Evolutionary conservation across 2,888 invertebrate genomes (phyloP).

Genomic region (Xestia rhomboidea): DNA sequence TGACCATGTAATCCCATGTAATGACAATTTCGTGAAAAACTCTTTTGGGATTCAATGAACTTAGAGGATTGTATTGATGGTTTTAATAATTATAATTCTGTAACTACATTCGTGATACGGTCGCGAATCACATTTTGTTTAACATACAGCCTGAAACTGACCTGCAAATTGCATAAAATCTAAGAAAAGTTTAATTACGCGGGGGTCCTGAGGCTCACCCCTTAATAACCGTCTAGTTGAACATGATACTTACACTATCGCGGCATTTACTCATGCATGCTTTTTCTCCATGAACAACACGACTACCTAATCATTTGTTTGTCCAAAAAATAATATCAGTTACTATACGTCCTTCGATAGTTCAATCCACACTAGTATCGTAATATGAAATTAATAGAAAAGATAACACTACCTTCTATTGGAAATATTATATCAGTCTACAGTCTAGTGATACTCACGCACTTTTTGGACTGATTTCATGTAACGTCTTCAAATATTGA

Average conservation of each 20-base stretch:
- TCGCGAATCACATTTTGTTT: too few relatives aligned
- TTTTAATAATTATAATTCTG: too few relatives aligned
- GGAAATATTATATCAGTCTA: not conserved
- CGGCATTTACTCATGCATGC: not conserved
- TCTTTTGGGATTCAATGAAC: too few relatives aligned
- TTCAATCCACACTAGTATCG: not conserved
- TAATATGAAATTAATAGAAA: conserved; percentile 2
- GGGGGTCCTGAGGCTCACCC: too few relatives aligned
- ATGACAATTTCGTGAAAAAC: too few relatives aligned
- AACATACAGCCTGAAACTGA: too few relatives aligned
- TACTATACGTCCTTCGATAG: not conserved
- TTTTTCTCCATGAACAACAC: conserved; percentile 1
- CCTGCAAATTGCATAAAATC: too few relatives aligned
- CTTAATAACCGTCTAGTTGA: not conserved
- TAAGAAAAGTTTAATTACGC: too few relatives aligned
- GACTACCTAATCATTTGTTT: not conserved
- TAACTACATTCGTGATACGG: too few relatives aligned
- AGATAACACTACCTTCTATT: not conserved
- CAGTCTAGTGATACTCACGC: not conserved
- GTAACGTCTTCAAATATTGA: not conserved
- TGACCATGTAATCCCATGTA: too few relatives aligned
- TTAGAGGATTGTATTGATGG: too few relatives aligned
- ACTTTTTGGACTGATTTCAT: not conserved
- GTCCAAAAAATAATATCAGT: not conserved
- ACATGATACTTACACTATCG: not conserved